Evolutionary conservation across 2,888 invertebrate genomes (phyloP).

Genomic region (Drosophila putrida): DNA sequence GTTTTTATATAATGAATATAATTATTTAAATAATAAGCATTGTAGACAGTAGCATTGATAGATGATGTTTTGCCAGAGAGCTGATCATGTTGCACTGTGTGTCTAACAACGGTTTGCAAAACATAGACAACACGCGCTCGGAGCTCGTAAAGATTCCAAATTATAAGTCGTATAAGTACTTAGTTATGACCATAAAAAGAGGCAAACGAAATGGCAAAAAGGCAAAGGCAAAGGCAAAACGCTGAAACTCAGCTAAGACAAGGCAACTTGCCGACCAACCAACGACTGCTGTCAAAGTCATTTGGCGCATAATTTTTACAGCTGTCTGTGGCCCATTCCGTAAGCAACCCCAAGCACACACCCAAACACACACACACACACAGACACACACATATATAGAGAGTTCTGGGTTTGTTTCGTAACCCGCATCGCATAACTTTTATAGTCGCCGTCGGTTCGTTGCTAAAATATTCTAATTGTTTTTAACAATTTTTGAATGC

Average conservation of each 20-base stretch:
- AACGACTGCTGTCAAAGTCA: constrained; percentile 78
- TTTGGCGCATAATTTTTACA: constrained; percentile 79
- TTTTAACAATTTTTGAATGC: constrained; percentile 80
- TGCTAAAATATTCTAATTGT: constrained; percentile 81
- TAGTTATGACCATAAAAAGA: constrained; percentile 75
- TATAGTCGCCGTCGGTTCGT: constrained; percentile 72
- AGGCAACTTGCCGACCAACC: constrained; percentile 47
- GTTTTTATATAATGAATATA: not conserved
- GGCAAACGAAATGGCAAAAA: constrained; percentile 29
- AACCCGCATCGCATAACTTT: constrained; percentile 73
- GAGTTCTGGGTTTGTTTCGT: constrained; percentile 18
- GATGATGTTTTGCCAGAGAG: constrained; percentile 16
- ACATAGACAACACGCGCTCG: constrained; percentile 21
- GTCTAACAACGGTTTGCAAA: constrained; percentile 22
- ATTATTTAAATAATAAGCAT: not conserved
- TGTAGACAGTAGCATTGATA: not conserved
- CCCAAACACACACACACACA: not conserved
- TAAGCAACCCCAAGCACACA: not conserved
- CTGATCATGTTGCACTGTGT: not conserved
- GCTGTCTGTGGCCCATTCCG: constrained; percentile 48
- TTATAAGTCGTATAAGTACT: constrained; percentile 78
- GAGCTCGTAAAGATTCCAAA: constrained; percentile 71
- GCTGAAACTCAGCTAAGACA: constrained; percentile 22
- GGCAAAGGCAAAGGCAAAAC: constrained; percentile 28
- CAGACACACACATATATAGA: not conserved